Evolutionary conservation across 1,140 invertebrate genomes (phyloP).

Genomic region (Lepidurus apus): DNA sequence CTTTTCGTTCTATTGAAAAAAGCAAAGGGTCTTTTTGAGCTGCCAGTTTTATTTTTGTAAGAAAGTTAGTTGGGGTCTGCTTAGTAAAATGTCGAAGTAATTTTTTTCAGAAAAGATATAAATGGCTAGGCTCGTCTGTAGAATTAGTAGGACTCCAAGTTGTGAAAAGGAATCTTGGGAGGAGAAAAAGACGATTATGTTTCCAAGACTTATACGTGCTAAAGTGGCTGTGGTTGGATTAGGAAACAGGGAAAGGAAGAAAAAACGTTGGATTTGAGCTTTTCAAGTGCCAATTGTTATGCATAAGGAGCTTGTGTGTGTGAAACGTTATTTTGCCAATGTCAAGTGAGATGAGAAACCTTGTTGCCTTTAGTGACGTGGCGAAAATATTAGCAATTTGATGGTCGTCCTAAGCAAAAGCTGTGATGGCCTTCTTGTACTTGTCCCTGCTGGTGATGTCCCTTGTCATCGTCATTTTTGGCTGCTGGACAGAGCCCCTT

Average conservation of each 20-base stretch:
- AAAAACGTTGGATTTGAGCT: not conserved
- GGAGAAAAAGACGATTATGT: not conserved
- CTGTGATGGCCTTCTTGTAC: not conserved
- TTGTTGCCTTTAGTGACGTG: not conserved
- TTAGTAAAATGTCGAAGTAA: no score
- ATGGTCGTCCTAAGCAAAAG: not conserved
- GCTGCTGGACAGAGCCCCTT: not conserved
- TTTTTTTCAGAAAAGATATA: no score
- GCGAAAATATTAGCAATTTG: slow-evolving; percentile 17
- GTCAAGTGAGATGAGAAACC: not conserved
- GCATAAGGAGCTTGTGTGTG: not conserved
- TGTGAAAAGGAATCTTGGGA: not conserved
- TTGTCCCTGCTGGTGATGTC: not conserved
- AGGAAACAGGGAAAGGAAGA: not conserved
- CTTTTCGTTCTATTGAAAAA: no score
- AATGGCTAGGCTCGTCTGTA: no score
- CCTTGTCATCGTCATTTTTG: not conserved
- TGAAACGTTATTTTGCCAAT: slow-evolving; percentile 19
- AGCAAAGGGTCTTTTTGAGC: no score
- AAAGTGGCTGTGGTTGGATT: slow-evolving; percentile 21
- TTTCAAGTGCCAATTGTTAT: slow-evolving; percentile 4
- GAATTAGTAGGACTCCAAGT: not conserved
- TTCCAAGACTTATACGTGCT: not conserved
- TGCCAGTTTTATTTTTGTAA: no score
- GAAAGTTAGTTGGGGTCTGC: no score